A percentile compares a stretch with the other conserved stretches of the same genome.
phyloP scores from a whole-genome alignment of 2,888 invertebrate genomes.

The Meliscaeva auricollis region DNA sequence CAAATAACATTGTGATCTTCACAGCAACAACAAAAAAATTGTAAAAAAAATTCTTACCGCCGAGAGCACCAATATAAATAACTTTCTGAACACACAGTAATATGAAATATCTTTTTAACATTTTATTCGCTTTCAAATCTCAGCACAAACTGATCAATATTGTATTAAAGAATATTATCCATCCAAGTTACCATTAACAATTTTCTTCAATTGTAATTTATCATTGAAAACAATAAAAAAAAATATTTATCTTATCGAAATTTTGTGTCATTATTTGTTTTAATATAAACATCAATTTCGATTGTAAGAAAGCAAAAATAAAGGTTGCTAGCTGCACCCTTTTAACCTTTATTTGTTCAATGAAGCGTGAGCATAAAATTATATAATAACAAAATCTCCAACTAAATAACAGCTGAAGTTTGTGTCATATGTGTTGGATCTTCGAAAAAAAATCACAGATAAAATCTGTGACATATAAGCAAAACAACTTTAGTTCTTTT shows the following conservation, averaged over 20 bases:
- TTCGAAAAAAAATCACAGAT: too few relatives aligned
- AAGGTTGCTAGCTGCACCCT: background rate
- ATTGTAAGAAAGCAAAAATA: background rate
- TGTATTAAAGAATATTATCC: background rate
- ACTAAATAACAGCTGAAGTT: background rate
- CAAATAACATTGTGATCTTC: too few relatives aligned
- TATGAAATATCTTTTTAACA: background rate
- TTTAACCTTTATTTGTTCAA: background rate
- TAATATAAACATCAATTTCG: slow-evolving; percentile 4
- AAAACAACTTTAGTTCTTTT: too few relatives aligned
- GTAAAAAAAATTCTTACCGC: background rate
- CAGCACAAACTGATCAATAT: background rate
- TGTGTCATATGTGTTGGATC: too few relatives aligned
- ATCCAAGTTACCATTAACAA: background rate
- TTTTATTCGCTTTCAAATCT: background rate
- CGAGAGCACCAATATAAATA: background rate
- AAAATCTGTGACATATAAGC: too few relatives aligned
- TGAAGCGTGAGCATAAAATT: background rate
- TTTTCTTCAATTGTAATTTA: slow-evolving; percentile 3
- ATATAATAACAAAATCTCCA: background rate
- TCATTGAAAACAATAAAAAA: background rate
- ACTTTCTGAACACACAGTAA: background rate
- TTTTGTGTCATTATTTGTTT: slow-evolving; percentile 14
- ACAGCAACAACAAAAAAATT: too few relatives aligned
- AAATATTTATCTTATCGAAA: slow-evolving; percentile 1